These are phyloP conservation scores for Nematopogon swammerdamellus DNA, from an alignment of 2,888 invertebrate species.

Conservation along the genomic window DNA sequence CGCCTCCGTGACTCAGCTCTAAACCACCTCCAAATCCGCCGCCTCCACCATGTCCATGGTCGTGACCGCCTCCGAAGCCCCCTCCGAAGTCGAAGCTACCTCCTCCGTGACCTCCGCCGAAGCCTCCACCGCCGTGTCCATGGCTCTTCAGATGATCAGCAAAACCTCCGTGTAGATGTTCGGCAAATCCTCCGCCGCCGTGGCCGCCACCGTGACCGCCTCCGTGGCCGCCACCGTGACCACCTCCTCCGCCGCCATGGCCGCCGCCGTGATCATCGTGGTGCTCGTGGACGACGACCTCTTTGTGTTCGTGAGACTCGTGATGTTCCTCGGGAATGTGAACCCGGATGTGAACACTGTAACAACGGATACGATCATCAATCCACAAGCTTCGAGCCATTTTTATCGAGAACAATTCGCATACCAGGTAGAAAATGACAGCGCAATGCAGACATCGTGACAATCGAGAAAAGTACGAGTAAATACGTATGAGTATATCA, in stretches of 20 bases:
- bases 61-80: slow-evolving; percentile 20
- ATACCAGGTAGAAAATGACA: slow-evolving; percentile 18
- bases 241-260: slow-evolving; percentile 14
- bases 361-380: slow-evolving; percentile 20
- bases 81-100: slow-evolving; percentile 18
- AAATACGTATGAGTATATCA: slow-evolving; percentile 22
- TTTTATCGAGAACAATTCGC: slow-evolving; percentile 27
- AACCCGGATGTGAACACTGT: slow-evolving; percentile 55
- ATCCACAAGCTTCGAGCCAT: too few species aligned
- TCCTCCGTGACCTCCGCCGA: slow-evolving; percentile 16
- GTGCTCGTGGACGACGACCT: slow-evolving; percentile 34
- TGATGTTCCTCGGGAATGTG: slow-evolving; percentile 52
- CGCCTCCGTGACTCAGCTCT: slow-evolving; percentile 17
- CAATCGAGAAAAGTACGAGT: slow-evolving; percentile 30
- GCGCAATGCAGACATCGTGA: slow-evolving; percentile 15
- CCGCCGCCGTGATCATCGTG: slow-evolving; percentile 22
- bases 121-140: slow-evolving; percentile 17
- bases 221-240: slow-evolving; percentile 14
- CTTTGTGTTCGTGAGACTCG: slow-evolving; percentile 38
- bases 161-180: slow-evolving; percentile 12
- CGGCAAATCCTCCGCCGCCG: slow-evolving; percentile 13
- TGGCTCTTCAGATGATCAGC: slow-evolving; percentile 10
- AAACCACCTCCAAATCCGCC: slow-evolving; percentile 17
- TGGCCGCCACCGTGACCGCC: slow-evolving; percentile 12
- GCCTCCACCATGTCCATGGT: slow-evolving; percentile 15